These are phyloP conservation scores for Anastatus disparis DNA, from an alignment of 1,140 invertebrate species.

Conservation along the genomic window DNA sequence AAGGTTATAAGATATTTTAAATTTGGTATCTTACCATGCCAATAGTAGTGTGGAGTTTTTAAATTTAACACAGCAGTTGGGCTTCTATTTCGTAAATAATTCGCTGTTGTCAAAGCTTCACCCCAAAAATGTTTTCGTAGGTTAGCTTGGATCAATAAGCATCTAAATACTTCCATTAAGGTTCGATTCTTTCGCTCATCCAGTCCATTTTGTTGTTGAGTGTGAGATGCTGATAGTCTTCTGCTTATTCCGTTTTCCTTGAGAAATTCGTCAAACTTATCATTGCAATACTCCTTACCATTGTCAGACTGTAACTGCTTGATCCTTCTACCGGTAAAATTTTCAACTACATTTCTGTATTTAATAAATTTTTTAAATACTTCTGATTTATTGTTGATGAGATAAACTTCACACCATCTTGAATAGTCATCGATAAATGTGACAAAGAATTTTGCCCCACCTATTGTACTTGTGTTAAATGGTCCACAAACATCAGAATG, in stretches of 20 bases:
- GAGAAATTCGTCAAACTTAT: slow-evolving; percentile 45
- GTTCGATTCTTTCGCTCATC: slow-evolving; percentile 26
- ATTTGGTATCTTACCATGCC: slow-evolving; percentile 25
- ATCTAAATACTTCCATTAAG: slow-evolving; percentile 43
- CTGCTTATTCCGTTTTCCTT: slow-evolving; percentile 13
- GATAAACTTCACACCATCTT: slow-evolving; percentile 48
- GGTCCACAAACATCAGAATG: slow-evolving; percentile 38
- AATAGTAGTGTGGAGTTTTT: slow-evolving; percentile 42
- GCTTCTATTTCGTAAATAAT: slow-evolving; percentile 32
- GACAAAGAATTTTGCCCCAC: slow-evolving; percentile 47
- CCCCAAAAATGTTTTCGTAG: slow-evolving; percentile 28
- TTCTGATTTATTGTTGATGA: slow-evolving; percentile 51
- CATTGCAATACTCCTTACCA: slow-evolving; percentile 52
- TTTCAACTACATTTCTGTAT: slow-evolving; percentile 51
- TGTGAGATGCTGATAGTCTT: slow-evolving; percentile 37
- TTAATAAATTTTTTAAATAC: slow-evolving; percentile 47
- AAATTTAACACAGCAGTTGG: background rate
- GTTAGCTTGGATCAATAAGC: slow-evolving; percentile 37
- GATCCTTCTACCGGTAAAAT: slow-evolving; percentile 39
- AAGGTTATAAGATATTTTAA: background rate
- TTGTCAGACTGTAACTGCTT: slow-evolving; percentile 44
- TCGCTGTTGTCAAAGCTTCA: slow-evolving; percentile 22
- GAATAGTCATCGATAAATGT: slow-evolving; percentile 55
- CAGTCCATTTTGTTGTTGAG: slow-evolving; percentile 17
- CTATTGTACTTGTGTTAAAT: slow-evolving; percentile 21